These are phyloP conservation scores for Albula goreensis DNA, from an alignment of 2,113 vertebrate genomes.

Conservation along the genomic window DNA sequence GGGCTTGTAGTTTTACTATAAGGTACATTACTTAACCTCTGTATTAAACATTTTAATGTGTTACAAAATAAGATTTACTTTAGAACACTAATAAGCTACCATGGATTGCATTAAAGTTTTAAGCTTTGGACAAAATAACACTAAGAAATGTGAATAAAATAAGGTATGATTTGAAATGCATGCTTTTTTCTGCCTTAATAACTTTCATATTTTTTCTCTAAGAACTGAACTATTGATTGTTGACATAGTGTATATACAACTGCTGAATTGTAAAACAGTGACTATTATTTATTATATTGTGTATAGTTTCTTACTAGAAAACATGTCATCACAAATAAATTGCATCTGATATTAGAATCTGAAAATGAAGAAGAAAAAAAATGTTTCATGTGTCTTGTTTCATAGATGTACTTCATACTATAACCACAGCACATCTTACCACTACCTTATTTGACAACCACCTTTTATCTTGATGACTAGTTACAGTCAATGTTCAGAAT, in stretches of 20 bases:
- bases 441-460: not conserved
- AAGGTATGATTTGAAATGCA: not conserved
- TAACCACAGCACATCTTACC: not conserved
- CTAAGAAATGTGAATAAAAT: no score
- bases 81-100: not conserved
- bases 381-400: not conserved
- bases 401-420: not conserved
- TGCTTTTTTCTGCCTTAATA: not conserved
- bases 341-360: not conserved
- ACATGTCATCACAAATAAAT: not conserved
- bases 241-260: not conserved
- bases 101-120: not conserved
- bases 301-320: not conserved
- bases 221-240: not conserved
- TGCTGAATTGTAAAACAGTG: not conserved
- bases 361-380: no score
- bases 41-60: not conserved
- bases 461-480: not conserved
- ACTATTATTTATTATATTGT: not conserved
- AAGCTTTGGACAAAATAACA: not conserved
- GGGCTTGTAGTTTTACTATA: no score
- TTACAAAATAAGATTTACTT: not conserved
- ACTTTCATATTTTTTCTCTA: not conserved
- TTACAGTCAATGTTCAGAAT: not conserved
- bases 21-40: not conserved